Base-by-base conservation (phyloP, 2,888 invertebrate genomes). In the Folsomia manolachei region DNA sequence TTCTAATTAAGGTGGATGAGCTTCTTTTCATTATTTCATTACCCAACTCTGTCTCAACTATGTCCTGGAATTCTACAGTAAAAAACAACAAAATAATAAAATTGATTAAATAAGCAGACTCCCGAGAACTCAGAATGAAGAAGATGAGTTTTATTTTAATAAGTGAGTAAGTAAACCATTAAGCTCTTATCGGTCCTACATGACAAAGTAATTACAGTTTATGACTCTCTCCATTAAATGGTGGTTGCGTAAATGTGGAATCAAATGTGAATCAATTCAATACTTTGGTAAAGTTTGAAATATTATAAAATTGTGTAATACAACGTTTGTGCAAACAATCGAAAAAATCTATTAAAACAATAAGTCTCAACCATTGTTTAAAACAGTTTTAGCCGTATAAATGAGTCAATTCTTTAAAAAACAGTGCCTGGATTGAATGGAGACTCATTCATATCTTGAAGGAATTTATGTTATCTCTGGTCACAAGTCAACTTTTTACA, bases 151-250 rank as follows among this genome's bases (percentile, higher is more conserved):
- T 39, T 39, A 39, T 39, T 39, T n/a, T 39, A 39, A 39, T 39
- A 39, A 39, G 39, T 39, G 14, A 39, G 39, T 39, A 39, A 39
- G 39, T 39, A 39, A 39, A 39, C 39, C 39, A 39, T 39, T 39
- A 39, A 39, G 14, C 39, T 39, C 39, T 39, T 39, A 39, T 39
- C 39, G 14, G 14, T 9, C 18, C 56, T 14, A 62, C 62, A 62
- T 62, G 62, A 62, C 62, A 62, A 62, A 24, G 62, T 62, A 62
- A 62, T 62, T 62, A 62, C 11, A 19, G 23, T 62, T 62, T 62
- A 62, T 62, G 62, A 62, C 62, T 62, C 62, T 23, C 18, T 62
- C 62, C 62, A 62, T 62, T 62, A 62, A 60, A 60, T n/a, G n/a
- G n/a, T n/a, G n/a, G n/a, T n/a, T n/a, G n/a, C n/a, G n/a, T n/a